These are phyloP conservation scores for Acrobasis repandana DNA, from an alignment of 2,888 invertebrate genomes.

Conservation along the genomic window DNA sequence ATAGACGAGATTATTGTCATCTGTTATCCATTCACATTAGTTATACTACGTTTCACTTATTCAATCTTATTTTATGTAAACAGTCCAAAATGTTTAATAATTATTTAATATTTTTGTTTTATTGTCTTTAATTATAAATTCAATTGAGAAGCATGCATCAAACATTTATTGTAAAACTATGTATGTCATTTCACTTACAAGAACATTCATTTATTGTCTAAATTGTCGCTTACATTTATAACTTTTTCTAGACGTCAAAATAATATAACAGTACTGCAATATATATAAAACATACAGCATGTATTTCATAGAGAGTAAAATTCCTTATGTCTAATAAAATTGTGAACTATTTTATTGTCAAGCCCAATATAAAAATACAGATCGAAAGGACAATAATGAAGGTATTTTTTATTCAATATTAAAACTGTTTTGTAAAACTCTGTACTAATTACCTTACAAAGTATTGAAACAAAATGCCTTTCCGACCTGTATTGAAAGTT, in stretches of 20 bases:
- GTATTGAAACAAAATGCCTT: neutral
- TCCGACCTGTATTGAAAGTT: neutral
- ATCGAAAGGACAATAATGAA: conserved; percentile 30
- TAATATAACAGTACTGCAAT: neutral
- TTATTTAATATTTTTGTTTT: conserved; percentile 25
- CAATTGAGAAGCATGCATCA: conserved; percentile 36
- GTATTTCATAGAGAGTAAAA: neutral
- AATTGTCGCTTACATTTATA: neutral
- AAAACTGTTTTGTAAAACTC: conserved; percentile 5
- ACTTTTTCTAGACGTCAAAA: neutral
- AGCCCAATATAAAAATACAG: conserved; percentile 42
- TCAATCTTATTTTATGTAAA: conserved; percentile 40
- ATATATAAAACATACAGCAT: neutral
- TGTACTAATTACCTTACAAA: too few species aligned
- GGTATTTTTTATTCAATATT: conserved; percentile 4
- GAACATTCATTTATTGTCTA: conserved; percentile 5
- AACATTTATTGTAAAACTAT: conserved; percentile 28
- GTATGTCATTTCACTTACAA: neutral
- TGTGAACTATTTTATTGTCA: conserved; percentile 47
- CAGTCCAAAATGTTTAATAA: conserved; percentile 46
- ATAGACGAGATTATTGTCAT: conserved; percentile 51
- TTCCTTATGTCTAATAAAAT: conserved; percentile 30
- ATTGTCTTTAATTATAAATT: conserved; percentile 39
- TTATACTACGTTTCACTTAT: conserved; percentile 24
- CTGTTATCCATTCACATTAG: conserved; percentile 33